phyloP scores from a whole-genome alignment of 1,140 invertebrate species.

The Olivierus martensii region DNA sequence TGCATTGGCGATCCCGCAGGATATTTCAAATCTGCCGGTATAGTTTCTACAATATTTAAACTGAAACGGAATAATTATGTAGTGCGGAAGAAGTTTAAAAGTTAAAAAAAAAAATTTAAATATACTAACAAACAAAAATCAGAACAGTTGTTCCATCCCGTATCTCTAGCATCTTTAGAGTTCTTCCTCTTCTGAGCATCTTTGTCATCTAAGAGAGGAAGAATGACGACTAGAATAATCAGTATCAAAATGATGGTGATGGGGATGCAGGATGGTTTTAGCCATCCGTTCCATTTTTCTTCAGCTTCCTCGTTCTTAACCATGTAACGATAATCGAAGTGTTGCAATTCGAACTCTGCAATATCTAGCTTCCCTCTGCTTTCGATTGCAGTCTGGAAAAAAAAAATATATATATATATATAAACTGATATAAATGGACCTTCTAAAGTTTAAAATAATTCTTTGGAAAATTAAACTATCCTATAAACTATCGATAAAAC shows the following conservation, averaged over 20 bases:
- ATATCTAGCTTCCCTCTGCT: constrained; percentile 31
- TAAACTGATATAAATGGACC: no score
- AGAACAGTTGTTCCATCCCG: no score
- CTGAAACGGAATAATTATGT: neutral
- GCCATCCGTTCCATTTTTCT: constrained; percentile 36
- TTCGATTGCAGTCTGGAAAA: constrained; percentile 38
- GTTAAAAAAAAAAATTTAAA: no score
- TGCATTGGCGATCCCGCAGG: constrained; percentile 39
- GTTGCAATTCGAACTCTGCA: constrained; percentile 18
- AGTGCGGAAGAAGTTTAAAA: no score
- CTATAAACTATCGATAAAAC: no score
- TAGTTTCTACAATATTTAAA: constrained; percentile 58
- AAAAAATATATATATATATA: no score
- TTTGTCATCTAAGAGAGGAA: constrained; percentile 43
- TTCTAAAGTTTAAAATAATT: no score
- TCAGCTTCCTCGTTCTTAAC: constrained; percentile 15
- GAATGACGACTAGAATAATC: constrained; percentile 55
- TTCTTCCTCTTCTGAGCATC: no score
- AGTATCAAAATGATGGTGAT: constrained; percentile 58
- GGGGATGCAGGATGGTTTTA: constrained; percentile 60
- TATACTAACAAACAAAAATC: no score
- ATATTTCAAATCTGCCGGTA: constrained; percentile 69
- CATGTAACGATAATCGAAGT: constrained; percentile 18
- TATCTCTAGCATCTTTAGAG: no score
- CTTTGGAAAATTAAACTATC: no score